Evolutionary conservation across 2,888 invertebrate species (phyloP).

Genomic region (Oscheius sp.): DNA sequence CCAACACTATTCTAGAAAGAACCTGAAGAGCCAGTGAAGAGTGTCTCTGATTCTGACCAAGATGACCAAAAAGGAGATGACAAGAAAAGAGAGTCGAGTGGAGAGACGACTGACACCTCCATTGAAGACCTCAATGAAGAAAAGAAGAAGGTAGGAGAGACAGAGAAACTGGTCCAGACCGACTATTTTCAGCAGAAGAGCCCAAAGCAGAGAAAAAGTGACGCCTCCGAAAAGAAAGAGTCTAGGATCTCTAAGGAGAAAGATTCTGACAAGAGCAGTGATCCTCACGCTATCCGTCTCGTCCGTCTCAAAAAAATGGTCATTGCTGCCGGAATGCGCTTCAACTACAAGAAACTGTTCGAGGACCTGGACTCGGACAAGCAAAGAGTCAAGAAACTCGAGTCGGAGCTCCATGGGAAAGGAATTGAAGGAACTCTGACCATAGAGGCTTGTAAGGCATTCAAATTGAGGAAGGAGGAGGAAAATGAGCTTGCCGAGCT

Average conservation of each 20-base stretch:
- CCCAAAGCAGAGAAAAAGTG: not conserved
- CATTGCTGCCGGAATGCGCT: constrained; percentile 29
- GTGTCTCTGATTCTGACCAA: too few species aligned
- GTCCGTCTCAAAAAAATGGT: constrained; percentile 34
- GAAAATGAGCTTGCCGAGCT: constrained; percentile 32
- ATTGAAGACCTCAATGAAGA: constrained; percentile 10
- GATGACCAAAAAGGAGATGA: too few species aligned
- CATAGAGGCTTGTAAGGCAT: constrained; percentile 19
- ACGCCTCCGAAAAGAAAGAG: not conserved
- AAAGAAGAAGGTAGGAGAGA: not conserved
- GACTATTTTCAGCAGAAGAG: not conserved
- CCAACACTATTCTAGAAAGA: too few species aligned
- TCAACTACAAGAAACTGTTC: constrained; percentile 36
- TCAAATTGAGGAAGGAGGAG: constrained; percentile 26
- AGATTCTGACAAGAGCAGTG: not conserved
- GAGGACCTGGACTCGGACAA: constrained; percentile 7
- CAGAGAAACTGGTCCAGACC: not conserved
- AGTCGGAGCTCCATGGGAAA: constrained; percentile 12
- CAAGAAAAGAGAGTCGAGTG: not conserved
- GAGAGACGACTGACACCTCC: constrained; percentile 29
- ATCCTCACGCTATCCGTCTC: constrained; percentile 14
- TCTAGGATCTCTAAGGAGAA: not conserved
- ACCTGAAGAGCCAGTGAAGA: too few species aligned
- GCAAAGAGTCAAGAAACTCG: constrained; percentile 33
- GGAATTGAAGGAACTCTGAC: constrained; percentile 31